Percentiles rank a stretch among this genome's conserved stretches.
These are phyloP conservation scores for Sceliomorpha sp. DNA, from an alignment of 2,888 invertebrate species.

Conservation along the genomic window DNA sequence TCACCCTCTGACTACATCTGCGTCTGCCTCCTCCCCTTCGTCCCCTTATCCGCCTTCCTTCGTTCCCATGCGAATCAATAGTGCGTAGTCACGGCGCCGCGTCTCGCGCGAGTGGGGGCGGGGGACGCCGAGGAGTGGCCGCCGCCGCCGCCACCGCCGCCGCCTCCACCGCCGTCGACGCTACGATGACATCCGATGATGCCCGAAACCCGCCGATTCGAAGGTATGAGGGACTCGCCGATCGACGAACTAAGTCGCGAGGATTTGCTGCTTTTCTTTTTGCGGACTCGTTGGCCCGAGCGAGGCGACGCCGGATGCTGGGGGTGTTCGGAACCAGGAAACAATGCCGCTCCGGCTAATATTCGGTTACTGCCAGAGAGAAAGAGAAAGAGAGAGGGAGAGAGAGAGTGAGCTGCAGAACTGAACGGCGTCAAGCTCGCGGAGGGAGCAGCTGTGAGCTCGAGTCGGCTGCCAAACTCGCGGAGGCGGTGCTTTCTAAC, in stretches of 20 bases:
- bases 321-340: too few relatives aligned
- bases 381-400: too few relatives aligned
- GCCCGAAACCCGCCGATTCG: slow-evolving; percentile 65
- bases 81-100: slow-evolving; percentile 75
- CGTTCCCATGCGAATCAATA: slow-evolving; percentile 76
- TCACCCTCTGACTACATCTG: slow-evolving; percentile 58
- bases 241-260: slow-evolving; percentile 67
- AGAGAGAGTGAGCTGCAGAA: too few relatives aligned
- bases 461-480: too few relatives aligned
- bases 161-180: slow-evolving; percentile 43
- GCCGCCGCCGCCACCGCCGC: too few relatives aligned
- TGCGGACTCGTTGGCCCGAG: slow-evolving; percentile 13
- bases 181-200: slow-evolving; percentile 68
- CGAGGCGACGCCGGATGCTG: slow-evolving; percentile 14
- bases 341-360: slow-evolving; percentile 20
- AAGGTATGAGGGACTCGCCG: too few relatives aligned
- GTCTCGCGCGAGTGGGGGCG: slow-evolving; percentile 57
- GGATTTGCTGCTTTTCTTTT: slow-evolving; percentile 45
- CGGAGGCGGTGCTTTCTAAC: too few relatives aligned
- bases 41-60: slow-evolving; percentile 52
- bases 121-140: slow-evolving; percentile 58
- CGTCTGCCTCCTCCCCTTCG: slow-evolving; percentile 54
- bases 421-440: slow-evolving; percentile 5
- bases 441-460: neutral
- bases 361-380: slow-evolving; percentile 6